These are phyloP conservation scores for Vombatus ursinus DNA, from an alignment of 2,113 vertebrate genomes.

Conservation along the genomic window DNA sequence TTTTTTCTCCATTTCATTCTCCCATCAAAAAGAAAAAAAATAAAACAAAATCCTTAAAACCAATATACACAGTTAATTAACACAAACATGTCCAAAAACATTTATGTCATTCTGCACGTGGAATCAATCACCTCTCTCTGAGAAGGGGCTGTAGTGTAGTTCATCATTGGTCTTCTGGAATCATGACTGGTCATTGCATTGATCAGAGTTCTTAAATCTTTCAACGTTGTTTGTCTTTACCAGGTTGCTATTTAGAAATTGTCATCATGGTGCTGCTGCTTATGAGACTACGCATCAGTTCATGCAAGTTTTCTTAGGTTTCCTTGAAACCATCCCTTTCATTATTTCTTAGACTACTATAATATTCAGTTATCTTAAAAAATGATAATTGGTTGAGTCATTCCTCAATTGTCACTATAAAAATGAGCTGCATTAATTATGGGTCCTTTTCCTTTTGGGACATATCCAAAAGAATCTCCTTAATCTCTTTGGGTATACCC, in stretches of 20 bases:
- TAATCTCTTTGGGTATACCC: too few relatives aligned
- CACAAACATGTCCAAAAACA: too few relatives aligned
- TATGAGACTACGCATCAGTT: not conserved
- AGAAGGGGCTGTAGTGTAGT: too few relatives aligned
- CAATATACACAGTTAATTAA: too few relatives aligned
- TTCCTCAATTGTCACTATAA: not conserved
- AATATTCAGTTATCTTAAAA: not conserved
- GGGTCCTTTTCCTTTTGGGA: not conserved
- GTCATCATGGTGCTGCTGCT: not conserved
- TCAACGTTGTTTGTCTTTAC: not conserved
- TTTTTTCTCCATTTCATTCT: too few relatives aligned
- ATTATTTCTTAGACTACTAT: not conserved
- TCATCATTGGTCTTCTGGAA: too few relatives aligned
- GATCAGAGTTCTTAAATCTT: not conserved
- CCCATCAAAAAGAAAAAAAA: too few relatives aligned
- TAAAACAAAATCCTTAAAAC: too few relatives aligned
- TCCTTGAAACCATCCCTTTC: not conserved
- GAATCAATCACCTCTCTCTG: too few relatives aligned
- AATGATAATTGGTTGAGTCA: not conserved
- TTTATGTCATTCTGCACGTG: too few relatives aligned
- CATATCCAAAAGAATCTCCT: not conserved
- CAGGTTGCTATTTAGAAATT: not conserved
- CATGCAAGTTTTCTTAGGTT: not conserved
- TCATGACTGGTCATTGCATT: not conserved
- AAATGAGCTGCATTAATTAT: not conserved